A percentile compares a stretch with the other conserved stretches of the same genome.
Evolutionary conservation across 2,113 vertebrate species (phyloP).

Genomic region (Puffinus mauretanicus): DNA sequence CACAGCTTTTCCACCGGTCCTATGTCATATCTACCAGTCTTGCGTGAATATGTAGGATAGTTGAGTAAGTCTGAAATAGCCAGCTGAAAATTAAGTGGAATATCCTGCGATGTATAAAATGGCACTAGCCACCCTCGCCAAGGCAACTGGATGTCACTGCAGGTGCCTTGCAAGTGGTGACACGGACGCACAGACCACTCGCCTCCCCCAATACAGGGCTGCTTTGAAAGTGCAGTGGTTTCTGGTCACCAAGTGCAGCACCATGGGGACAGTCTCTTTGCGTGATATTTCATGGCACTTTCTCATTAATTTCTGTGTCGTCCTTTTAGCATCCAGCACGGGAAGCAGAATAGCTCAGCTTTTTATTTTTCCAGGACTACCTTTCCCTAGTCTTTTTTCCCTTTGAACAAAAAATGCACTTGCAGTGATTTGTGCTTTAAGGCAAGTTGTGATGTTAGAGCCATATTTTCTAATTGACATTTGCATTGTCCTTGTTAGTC

Average conservation of each 20-base stretch:
- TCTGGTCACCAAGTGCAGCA: neutral
- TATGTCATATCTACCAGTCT: neutral
- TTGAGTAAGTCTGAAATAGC: neutral
- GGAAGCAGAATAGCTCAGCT: neutral
- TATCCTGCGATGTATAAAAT: neutral
- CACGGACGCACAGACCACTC: neutral
- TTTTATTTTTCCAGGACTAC: neutral
- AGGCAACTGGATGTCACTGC: neutral
- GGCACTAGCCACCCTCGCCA: neutral
- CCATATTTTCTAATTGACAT: conserved; percentile 26
- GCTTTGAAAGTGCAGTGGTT: neutral
- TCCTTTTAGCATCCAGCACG: neutral
- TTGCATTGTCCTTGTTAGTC: conserved; percentile 12
- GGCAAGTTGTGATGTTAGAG: neutral
- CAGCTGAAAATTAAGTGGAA: neutral
- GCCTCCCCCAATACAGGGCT: neutral
- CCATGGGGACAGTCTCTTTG: neutral
- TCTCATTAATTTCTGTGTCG: neutral
- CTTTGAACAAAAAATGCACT: neutral
- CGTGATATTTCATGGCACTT: neutral
- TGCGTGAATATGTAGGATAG: neutral
- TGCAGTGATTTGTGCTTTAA: neutral
- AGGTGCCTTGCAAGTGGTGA: neutral
- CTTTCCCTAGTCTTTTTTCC: neutral
- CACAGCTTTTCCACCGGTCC: neutral